phyloP scores from a whole-genome alignment of 2,113 vertebrate species.

The Lagenorhynchus albirostris region DNA sequence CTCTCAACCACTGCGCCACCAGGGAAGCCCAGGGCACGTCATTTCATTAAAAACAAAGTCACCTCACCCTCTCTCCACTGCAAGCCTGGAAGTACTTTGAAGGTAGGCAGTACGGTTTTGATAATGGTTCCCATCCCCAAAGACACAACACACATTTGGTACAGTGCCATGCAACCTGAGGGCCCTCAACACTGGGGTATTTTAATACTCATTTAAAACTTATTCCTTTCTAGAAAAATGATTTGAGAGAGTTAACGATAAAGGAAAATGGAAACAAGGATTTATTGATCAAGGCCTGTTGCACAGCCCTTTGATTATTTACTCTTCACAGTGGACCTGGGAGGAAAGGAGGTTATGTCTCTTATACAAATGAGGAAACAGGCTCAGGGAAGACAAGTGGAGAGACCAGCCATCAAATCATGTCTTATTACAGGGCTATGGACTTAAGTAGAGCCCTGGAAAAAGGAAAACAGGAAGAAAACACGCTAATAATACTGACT shows the following conservation, averaged over 20 bases:
- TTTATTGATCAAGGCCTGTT: neutral
- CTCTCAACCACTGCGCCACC: too few relatives aligned
- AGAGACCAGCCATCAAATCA: neutral
- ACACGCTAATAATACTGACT: neutral
- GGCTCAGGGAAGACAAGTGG: neutral
- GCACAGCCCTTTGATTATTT: neutral
- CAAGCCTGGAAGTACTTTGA: neutral
- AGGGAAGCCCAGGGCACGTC: neutral
- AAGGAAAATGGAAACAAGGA: neutral
- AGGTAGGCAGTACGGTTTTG: neutral
- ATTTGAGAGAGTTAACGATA: neutral
- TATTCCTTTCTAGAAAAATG: neutral
- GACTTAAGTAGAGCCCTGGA: neutral
- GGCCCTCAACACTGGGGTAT: neutral
- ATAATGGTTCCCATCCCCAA: neutral
- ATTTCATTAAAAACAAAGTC: neutral
- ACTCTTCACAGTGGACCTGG: neutral
- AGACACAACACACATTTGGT: neutral
- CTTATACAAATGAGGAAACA: neutral
- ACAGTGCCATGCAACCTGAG: too few relatives aligned
- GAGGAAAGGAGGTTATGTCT: neutral
- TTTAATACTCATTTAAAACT: neutral
- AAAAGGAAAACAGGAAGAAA: neutral
- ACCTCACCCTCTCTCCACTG: neutral
- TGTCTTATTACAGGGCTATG: neutral